Base-by-base conservation (phyloP, 2,888 invertebrate genomes). In the Parascotia fuliginaria region DNA sequence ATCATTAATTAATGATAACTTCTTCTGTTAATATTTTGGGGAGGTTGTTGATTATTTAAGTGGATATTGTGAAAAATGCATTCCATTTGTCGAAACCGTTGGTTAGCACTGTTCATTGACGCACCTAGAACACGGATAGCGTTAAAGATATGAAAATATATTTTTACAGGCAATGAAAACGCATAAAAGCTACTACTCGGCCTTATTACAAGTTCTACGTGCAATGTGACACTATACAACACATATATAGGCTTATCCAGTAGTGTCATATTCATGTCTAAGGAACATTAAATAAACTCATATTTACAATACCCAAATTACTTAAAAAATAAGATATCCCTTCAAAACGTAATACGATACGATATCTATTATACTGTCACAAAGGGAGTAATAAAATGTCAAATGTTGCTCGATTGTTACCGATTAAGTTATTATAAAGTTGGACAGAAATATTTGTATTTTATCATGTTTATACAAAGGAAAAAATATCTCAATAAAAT, bases 381-480 rank as follows among this genome's bases (percentile, higher is more conserved):
- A 89, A 87, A 88, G 84, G 87, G 87, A 87, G 85, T 87, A 84
- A 79, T 79, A 65, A 79, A 79, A 82, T 84, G 79, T 85, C 81
- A 81, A 77, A 85, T 78, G 79, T 86, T 86, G 81, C 85, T 87
- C 84, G 87, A 87, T 89, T 87, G 90, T 91, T 91, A 90, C 90
- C 88, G 85, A 81, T 79, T 89, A 87, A 84, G 84, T 86, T 83
- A 84, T 85, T 79, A 85, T 81, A 81, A 79, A 79, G 81, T 83
- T 79, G 84, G 85, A 83, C 84, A 83, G 76, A 86, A 79, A 85
- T 85, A 82, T 88, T 89, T 88, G 89, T 92, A 91, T 92, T 91
- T 92, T 91, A 84, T 88, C 91, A 91, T 83, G 83, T 92, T 90
- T 92, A 90, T 91, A 92, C 89, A 80, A 89, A 87, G 81, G 81